Evolutionary conservation across 2,888 invertebrate genomes (phyloP).

Genomic region (Drepanosiphum platanoidis): DNA sequence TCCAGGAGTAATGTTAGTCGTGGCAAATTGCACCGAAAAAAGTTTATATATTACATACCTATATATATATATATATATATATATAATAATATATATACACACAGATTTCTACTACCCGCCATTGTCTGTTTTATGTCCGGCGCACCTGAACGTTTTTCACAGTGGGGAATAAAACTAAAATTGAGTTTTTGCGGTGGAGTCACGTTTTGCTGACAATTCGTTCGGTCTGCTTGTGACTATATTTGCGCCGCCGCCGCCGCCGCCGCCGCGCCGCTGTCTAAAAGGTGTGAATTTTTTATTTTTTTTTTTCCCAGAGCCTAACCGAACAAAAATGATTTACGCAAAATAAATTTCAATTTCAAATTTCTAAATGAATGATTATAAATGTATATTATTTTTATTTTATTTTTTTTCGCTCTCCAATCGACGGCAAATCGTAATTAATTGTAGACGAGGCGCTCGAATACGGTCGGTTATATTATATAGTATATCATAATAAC

Average conservation of each 20-base stretch:
- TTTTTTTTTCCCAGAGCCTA: too few relatives aligned
- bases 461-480: too few relatives aligned
- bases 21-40: constrained; percentile 25
- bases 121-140: constrained; percentile 30
- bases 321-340: not conserved
- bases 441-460: too few relatives aligned
- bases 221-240: constrained; percentile 30
- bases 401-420: too few relatives aligned
- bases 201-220: constrained; percentile 56
- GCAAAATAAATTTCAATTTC: not conserved
- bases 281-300: not conserved
- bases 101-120: constrained; percentile 15
- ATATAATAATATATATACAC: not conserved
- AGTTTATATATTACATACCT: not conserved
- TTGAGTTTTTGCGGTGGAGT: constrained; percentile 45
- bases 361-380: not conserved
- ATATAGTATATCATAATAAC: too few relatives aligned
- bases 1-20: constrained; percentile 9
- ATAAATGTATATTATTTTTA: too few relatives aligned
- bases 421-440: too few relatives aligned
- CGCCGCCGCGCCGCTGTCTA: not conserved
- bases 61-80: not conserved
- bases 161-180: constrained; percentile 45
- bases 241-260: not conserved
- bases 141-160: constrained; percentile 52